phyloP scores from a whole-genome alignment of 35 echinoderm and acorn worm species.

The Ophiothrix spiculata region DNA sequence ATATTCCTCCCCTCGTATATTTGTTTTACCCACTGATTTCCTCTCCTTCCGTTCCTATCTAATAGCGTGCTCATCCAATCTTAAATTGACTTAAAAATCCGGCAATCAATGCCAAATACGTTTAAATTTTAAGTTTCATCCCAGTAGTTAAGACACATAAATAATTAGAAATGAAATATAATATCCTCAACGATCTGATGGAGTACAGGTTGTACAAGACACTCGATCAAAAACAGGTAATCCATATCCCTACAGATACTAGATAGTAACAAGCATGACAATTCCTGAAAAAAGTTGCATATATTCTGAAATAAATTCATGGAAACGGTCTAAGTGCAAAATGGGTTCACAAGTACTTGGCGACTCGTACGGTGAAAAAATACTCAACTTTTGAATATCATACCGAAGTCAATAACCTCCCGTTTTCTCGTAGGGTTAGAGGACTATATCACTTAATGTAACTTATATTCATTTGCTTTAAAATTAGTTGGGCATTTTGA shows the following conservation, averaged over 20 bases:
- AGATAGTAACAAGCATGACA: background rate
- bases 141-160: background rate
- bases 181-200: background rate
- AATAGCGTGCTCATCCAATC: background rate
- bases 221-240: background rate
- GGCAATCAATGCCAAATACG: background rate
- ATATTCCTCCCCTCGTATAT: background rate
- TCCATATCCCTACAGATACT: background rate
- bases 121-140: background rate
- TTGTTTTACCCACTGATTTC: background rate
- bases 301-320: too few relatives aligned
- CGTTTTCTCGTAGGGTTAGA: too few relatives aligned
- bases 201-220: background rate
- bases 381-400: too few relatives aligned
- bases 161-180: background rate
- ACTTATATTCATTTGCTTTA: too few relatives aligned
- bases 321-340: too few relatives aligned
- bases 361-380: too few relatives aligned
- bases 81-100: background rate
- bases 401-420: too few relatives aligned
- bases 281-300: background rate
- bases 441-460: too few relatives aligned
- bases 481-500: too few relatives aligned
- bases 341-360: too few relatives aligned
- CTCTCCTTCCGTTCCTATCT: background rate